Evolutionary conservation across 2,113 vertebrate species (phyloP).

Genomic region (Periophthalmodon schlosseri): DNA sequence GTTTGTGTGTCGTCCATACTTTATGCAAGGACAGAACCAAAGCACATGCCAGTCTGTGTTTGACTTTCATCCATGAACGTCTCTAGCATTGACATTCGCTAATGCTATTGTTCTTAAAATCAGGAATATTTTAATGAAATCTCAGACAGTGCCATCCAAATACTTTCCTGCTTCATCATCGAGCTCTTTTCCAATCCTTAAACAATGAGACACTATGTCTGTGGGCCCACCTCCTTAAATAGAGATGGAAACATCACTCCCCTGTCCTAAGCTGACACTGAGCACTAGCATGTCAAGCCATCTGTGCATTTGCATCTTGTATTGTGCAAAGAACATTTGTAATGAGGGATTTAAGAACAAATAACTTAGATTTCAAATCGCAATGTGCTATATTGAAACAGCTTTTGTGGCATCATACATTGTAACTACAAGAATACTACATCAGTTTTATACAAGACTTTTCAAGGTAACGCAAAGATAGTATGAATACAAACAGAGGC

Average conservation of each 20-base stretch:
- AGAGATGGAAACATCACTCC: conserved; percentile 48
- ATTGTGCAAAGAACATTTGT: conserved; percentile 4
- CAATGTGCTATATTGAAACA: not conserved
- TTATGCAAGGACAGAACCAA: no score
- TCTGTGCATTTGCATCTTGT: no score
- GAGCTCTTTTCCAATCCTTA: conserved; percentile 20
- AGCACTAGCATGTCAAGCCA: not conserved
- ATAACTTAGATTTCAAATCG: not conserved
- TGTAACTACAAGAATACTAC: no score
- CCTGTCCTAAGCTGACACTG: conserved; percentile 35
- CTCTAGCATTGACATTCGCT: no score
- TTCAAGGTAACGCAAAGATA: not conserved
- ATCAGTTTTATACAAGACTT: not conserved
- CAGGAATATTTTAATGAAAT: conserved; percentile 6
- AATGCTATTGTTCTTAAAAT: no score
- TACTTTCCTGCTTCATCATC: conserved; percentile 20
- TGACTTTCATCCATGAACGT: no score
- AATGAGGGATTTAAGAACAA: conserved; percentile 15
- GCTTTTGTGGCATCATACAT: no score
- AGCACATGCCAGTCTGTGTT: no score
- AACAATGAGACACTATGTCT: conserved; percentile 33
- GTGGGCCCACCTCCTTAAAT: conserved; percentile 44
- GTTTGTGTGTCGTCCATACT: no score
- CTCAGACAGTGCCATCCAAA: conserved; percentile 10
- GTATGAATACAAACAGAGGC: not conserved